Base-by-base conservation (phyloP, 2,113 vertebrate species). In the Thinocorus orbignyianus region DNA sequence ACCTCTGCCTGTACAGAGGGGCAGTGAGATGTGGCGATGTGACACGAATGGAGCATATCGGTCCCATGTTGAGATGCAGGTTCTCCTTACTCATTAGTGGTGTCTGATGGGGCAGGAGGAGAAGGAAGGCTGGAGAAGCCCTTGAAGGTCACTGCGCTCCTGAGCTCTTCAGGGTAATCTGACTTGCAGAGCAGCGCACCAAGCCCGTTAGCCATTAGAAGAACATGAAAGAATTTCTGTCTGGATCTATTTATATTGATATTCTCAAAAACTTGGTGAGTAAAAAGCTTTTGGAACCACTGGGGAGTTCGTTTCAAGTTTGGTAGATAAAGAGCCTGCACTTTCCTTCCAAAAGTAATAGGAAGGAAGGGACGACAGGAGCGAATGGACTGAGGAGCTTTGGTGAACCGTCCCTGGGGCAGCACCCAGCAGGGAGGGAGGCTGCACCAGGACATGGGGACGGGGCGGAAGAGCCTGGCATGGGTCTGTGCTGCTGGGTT, bases 311-410 rank as follows among this genome's bases (percentile, higher is more conserved):
- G 1, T 86, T 82, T 81, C 22, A 73, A 51, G n/a, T 33, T 33
- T 11, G 39, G 30, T 17, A 51, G 92, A 8, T 33, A 5, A 0
- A 2, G 35, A 80, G 42, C 26, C 61, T 16, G 28, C 48, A 8
- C 57, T 51, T 51, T 5, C 54, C 85, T 88, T n/a, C 58, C 1
- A 0, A 39, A 79, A 58, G n/a, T 25, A 31, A 46, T 31, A 8
- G 5, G 4, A 20, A 6, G 57, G n/a, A 16, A 81, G 44, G 79
- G 31, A 42, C 23, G 35, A 31, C 7, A 2, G 11, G 69, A 0
- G 1, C 9, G 2, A 15, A 3, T 0, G 1, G 18, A 33, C 25
- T 4, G 42, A 13, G 0, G 4, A 5, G 41, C 68, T n/a, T 20
- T 14, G 74, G n/a, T 35, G 49, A 31, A 12, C 11, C 2, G 57